Percentiles rank a stretch among this genome's conserved stretches.
Conservation (phyloP, 1,140 invertebrate species). For the Polyergus mexicanus region DNA sequence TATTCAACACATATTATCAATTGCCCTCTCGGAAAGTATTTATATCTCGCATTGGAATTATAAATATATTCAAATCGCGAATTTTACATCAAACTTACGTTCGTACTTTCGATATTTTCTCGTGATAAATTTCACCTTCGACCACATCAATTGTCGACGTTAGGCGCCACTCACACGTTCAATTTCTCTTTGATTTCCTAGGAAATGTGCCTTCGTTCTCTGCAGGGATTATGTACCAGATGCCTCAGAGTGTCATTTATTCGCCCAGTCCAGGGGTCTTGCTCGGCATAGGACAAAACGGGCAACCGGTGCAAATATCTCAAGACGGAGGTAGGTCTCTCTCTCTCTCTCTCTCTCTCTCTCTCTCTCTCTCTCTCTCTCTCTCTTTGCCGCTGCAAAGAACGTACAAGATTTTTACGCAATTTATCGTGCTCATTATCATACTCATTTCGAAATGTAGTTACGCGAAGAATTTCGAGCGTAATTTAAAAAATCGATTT, state of each 20-base stretch:
- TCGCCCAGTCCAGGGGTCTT: constrained; percentile 84
- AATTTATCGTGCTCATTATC: constrained; percentile 25
- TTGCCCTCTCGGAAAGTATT: background rate
- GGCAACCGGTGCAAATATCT: constrained; percentile 85
- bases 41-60: background rate
- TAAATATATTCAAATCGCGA: background rate
- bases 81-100: background rate
- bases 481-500: background rate
- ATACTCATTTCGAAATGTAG: constrained; percentile 31
- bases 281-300: constrained; percentile 84
- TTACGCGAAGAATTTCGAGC: constrained; percentile 13
- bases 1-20: background rate
- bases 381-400: background rate
- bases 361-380: background rate
- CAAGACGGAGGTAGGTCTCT: constrained; percentile 82
- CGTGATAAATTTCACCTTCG: background rate
- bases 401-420: constrained; percentile 22
- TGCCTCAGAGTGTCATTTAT: constrained; percentile 85
- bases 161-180: constrained; percentile 26
- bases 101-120: background rate
- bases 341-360: background rate
- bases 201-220: constrained; percentile 77
- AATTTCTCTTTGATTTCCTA: constrained; percentile 66
- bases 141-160: background rate
- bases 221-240: constrained; percentile 84